Evolutionary conservation across 2,113 vertebrate species (phyloP).

Genomic region (Chlorodrepanis virens): DNA sequence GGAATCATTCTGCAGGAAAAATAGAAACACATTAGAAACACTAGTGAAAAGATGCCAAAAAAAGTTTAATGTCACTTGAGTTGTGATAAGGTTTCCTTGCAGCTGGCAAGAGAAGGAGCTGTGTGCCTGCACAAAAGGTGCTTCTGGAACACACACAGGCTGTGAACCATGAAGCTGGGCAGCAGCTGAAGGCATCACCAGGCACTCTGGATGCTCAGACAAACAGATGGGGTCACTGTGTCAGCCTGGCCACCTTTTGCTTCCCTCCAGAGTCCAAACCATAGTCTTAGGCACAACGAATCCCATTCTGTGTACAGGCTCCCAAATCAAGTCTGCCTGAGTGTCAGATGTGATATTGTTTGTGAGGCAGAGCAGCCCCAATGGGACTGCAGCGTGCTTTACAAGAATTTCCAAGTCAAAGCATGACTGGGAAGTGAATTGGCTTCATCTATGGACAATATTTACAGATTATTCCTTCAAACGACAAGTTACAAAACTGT

Average conservation of each 20-base stretch:
- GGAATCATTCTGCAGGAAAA: slow-evolving; percentile 84
- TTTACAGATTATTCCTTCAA: background rate
- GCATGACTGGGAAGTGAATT: background rate
- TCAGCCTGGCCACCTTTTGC: background rate
- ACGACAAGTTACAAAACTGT: background rate
- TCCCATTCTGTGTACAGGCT: background rate
- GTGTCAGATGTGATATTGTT: background rate
- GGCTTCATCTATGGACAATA: background rate
- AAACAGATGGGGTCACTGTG: background rate
- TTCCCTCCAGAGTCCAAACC: background rate
- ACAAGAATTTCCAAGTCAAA: background rate
- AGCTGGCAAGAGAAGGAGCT: background rate
- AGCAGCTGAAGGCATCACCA: background rate
- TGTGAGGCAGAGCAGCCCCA: background rate
- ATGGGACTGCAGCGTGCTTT: background rate
- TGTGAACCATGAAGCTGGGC: background rate
- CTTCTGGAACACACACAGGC: background rate
- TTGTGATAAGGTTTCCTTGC: background rate
- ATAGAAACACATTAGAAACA: background rate
- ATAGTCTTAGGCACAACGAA: background rate
- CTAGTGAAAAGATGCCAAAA: background rate
- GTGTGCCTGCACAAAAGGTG: background rate
- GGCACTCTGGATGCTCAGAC: background rate
- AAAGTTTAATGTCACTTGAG: background rate
- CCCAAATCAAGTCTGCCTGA: background rate